phyloP scores from a whole-genome alignment of 2,888 invertebrate genomes.

The Anthrax anthrax region DNA sequence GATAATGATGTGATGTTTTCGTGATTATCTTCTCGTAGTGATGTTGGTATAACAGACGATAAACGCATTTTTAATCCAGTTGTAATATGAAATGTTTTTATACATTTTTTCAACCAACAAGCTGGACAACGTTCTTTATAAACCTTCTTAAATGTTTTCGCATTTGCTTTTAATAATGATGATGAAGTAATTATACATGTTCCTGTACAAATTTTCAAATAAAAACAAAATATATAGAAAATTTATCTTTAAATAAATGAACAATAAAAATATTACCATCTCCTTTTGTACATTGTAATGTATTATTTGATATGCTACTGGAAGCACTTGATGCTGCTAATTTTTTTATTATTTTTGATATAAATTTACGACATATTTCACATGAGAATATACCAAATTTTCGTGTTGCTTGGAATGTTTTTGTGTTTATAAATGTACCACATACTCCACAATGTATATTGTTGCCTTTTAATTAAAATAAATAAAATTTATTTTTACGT shows the following conservation, averaged over 20 bases:
- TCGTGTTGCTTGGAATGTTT: conserved; percentile 62
- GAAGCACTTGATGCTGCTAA: conserved; percentile 11
- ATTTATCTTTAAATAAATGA: too few species aligned
- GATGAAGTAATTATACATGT: conserved; percentile 54
- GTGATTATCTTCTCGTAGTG: conserved; percentile 36
- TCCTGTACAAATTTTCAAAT: conserved; percentile 32
- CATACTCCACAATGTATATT: conserved; percentile 67
- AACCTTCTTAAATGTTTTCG: conserved; percentile 39
- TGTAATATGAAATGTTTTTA: conserved; percentile 66
- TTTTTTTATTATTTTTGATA: conserved; percentile 64
- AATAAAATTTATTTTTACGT: neutral
- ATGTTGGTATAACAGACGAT: conserved; percentile 51
- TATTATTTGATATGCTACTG: conserved; percentile 33
- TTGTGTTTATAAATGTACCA: conserved; percentile 58
- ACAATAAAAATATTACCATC: too few species aligned
- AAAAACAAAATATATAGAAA: neutral
- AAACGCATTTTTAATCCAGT: conserved; percentile 50
- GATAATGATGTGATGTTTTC: conserved; percentile 2
- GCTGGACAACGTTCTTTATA: conserved; percentile 67
- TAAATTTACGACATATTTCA: conserved; percentile 75
- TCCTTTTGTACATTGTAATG: conserved; percentile 42
- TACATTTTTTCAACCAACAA: conserved; percentile 76
- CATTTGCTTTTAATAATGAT: conserved; percentile 53
- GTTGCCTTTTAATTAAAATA: conserved; percentile 25
- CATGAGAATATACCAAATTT: conserved; percentile 77